A percentile compares a stretch with the other conserved stretches of the same genome.
Evolutionary conservation across 2,113 vertebrate species (phyloP).

Genomic region (Pseudopipra pipra): DNA sequence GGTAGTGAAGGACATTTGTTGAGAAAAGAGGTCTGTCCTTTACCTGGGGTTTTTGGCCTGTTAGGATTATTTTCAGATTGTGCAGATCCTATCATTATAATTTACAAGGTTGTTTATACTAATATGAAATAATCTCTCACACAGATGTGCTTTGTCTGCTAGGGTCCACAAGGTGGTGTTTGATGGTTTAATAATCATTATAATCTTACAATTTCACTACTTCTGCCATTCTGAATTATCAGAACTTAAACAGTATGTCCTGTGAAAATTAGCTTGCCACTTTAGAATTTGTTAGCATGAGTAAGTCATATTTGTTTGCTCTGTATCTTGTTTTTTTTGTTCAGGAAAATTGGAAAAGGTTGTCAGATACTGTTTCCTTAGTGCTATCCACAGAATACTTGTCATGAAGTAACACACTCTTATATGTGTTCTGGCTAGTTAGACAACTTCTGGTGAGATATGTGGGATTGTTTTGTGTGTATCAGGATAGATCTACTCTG

Average conservation of each 20-base stretch:
- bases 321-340: not conserved
- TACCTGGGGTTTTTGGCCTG: not conserved
- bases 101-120: not conserved
- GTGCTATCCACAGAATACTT: not conserved
- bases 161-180: slow-evolving; percentile 42
- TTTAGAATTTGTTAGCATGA: not conserved
- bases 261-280: not conserved
- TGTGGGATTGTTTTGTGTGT: not conserved
- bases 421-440: not conserved
- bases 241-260: not conserved
- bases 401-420: not conserved
- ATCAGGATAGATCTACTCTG: not conserved
- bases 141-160: not conserved
- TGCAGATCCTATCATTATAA: not conserved
- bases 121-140: not conserved
- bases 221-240: not conserved
- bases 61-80: not conserved
- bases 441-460: not conserved
- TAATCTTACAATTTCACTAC: not conserved
- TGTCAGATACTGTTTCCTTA: not conserved
- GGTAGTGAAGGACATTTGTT: not conserved
- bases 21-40: not conserved
- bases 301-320: not conserved
- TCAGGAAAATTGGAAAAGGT: not conserved
- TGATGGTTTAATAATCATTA: not conserved